A percentile compares a stretch with the other conserved stretches of the same genome.
These are phyloP conservation scores for Dromaius novaehollandiae DNA, from an alignment of 2,113 vertebrate species.

Conservation along the genomic window DNA sequence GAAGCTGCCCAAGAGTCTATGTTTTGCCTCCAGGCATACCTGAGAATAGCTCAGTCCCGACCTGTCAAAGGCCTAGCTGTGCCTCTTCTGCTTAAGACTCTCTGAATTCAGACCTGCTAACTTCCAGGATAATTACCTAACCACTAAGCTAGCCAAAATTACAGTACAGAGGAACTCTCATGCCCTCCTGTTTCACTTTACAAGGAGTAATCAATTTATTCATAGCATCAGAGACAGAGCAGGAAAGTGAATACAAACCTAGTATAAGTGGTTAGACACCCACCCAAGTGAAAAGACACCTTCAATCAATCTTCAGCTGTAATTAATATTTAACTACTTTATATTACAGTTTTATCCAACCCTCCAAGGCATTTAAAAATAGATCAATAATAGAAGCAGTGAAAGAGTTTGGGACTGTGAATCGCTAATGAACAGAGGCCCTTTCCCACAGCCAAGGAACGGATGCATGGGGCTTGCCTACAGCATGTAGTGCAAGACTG, in stretches of 20 bases:
- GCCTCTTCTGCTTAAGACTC: background rate
- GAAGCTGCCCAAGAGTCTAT: background rate
- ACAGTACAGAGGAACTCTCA: background rate
- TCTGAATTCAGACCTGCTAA: background rate
- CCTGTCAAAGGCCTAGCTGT: background rate
- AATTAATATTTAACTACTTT: slow-evolving; percentile 2
- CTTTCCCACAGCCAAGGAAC: background rate
- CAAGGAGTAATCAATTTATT: background rate
- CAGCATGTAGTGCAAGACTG: background rate
- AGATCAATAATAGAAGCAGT: background rate
- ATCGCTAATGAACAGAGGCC: background rate
- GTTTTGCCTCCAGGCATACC: background rate
- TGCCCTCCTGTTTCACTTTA: background rate
- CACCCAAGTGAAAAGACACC: background rate
- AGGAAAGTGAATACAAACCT: background rate
- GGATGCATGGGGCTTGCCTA: background rate
- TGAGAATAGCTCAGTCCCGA: background rate
- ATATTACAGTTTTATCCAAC: background rate
- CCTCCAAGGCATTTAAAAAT: background rate
- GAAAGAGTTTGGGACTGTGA: background rate
- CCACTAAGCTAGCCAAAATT: background rate
- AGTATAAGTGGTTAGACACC: background rate
- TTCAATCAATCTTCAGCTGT: background rate
- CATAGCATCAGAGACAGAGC: background rate
- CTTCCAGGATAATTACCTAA: background rate